Evolutionary conservation across 2,113 vertebrate genomes (phyloP).

Genomic region (Anarhynchus alexandrinus): DNA sequence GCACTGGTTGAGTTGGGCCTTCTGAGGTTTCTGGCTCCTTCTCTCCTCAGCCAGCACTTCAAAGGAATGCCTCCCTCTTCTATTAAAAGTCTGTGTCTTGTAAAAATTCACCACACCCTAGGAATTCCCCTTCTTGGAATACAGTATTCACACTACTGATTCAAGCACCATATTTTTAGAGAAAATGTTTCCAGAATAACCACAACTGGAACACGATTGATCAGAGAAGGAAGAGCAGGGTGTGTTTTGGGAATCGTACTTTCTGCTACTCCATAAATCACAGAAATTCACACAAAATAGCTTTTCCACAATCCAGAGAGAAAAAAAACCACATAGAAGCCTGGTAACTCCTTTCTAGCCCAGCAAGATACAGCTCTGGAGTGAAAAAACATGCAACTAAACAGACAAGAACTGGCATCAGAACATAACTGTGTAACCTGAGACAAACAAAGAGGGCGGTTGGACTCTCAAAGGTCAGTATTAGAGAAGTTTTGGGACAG

Average conservation of each 20-base stretch:
- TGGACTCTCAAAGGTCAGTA: background rate
- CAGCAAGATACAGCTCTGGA: background rate
- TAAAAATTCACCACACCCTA: conserved; percentile 41
- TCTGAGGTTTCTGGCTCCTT: background rate
- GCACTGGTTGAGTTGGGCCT: background rate
- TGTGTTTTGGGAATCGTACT: background rate
- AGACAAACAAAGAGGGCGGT: background rate
- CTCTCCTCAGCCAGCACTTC: conserved; percentile 9
- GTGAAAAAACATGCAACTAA: background rate
- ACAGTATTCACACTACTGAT: background rate
- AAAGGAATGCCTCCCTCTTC: conserved; percentile 28
- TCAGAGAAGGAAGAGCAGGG: background rate
- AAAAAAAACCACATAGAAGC: background rate
- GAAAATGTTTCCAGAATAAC: background rate
- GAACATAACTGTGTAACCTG: background rate
- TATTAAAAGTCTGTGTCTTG: conserved; percentile 12
- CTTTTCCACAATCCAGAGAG: background rate
- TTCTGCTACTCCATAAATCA: background rate
- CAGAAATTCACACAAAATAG: background rate
- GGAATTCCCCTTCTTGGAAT: conserved; percentile 14
- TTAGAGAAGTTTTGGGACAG: background rate
- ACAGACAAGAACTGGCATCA: background rate
- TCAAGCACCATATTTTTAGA: background rate
- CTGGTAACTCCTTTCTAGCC: background rate
- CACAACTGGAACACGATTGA: background rate